Evolutionary conservation across 1,140 invertebrate genomes (phyloP).

Genomic region (Nixonia krombeini): DNA sequence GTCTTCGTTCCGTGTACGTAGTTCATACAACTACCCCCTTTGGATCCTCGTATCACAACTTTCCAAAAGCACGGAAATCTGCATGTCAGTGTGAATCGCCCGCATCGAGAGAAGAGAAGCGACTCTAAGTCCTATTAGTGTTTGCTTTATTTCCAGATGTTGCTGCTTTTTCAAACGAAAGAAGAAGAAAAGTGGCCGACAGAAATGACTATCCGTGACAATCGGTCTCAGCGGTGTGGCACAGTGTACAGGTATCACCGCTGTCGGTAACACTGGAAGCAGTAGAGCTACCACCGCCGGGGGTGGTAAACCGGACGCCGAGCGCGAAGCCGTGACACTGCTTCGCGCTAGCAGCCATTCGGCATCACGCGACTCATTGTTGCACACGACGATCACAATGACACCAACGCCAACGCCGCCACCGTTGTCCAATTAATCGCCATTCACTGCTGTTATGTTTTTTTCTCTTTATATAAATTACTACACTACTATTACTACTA

Average conservation of each 20-base stretch:
- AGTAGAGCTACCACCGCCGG: too few relatives aligned
- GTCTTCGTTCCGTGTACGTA: too few relatives aligned
- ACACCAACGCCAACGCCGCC: constrained; percentile 62
- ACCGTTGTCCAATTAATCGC: constrained; percentile 59
- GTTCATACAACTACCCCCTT: too few relatives aligned
- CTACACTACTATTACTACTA: too few relatives aligned
- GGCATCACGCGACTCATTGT: constrained; percentile 77
- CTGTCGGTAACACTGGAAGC: constrained; percentile 46
- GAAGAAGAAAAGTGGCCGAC: constrained; percentile 92
- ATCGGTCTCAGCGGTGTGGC: constrained; percentile 62
- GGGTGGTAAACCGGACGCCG: too few relatives aligned
- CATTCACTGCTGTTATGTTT: too few relatives aligned
- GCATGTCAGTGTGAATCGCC: constrained; percentile 42
- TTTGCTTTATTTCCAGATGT: constrained; percentile 83
- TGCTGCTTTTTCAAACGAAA: constrained; percentile 97
- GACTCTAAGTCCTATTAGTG: constrained; percentile 71
- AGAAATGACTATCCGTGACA: constrained; percentile 80
- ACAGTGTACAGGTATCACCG: constrained; percentile 65
- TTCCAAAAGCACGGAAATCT: too few relatives aligned
- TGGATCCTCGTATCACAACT: too few relatives aligned
- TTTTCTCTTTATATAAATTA: too few relatives aligned
- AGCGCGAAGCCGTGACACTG: constrained; percentile 78
- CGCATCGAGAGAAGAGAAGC: constrained; percentile 28
- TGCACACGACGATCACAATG: constrained; percentile 68
- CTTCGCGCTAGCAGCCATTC: constrained; percentile 78